Percentiles rank a stretch among this genome's conserved stretches.
phyloP scores from a whole-genome alignment of 2,113 vertebrate genomes.

The Phalacrocorax pelagicus region DNA sequence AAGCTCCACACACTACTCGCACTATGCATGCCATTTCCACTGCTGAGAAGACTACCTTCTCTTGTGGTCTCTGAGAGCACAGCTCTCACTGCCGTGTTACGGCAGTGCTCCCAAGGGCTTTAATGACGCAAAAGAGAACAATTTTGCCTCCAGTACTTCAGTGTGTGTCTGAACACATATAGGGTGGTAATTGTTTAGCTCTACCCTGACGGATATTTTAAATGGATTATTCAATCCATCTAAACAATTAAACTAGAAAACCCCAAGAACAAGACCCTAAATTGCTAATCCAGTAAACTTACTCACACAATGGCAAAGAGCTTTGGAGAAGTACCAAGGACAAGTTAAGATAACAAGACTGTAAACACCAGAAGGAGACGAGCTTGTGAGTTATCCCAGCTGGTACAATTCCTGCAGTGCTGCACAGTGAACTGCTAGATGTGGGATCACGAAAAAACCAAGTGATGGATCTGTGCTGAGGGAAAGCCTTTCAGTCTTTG shows the following conservation, averaged over 20 bases:
- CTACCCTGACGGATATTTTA: not conserved
- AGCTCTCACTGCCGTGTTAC: not conserved
- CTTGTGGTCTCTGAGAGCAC: not conserved
- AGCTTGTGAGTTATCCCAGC: not conserved
- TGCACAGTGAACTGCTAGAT: not conserved
- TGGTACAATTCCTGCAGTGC: not conserved
- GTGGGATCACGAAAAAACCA: not conserved
- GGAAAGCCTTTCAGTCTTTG: not conserved
- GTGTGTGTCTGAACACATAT: not conserved
- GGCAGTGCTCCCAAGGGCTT: fast-evolving
- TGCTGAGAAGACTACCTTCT: not conserved
- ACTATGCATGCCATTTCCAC: not conserved
- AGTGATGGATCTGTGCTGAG: not conserved
- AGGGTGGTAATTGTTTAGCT: not conserved
- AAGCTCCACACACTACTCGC: not conserved
- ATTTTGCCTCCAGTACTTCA: not conserved
- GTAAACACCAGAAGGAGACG: not conserved
- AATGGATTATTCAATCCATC: not conserved
- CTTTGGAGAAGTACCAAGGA: not conserved
- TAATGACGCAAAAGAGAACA: not conserved
- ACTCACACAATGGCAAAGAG: not conserved
- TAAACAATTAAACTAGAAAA: not conserved
- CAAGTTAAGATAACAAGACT: not conserved
- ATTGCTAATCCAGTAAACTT: not conserved
- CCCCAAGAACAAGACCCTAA: not conserved